These are phyloP conservation scores for Scaeva pyrastri DNA, from an alignment of 2,888 invertebrate genomes.

Conservation along the genomic window DNA sequence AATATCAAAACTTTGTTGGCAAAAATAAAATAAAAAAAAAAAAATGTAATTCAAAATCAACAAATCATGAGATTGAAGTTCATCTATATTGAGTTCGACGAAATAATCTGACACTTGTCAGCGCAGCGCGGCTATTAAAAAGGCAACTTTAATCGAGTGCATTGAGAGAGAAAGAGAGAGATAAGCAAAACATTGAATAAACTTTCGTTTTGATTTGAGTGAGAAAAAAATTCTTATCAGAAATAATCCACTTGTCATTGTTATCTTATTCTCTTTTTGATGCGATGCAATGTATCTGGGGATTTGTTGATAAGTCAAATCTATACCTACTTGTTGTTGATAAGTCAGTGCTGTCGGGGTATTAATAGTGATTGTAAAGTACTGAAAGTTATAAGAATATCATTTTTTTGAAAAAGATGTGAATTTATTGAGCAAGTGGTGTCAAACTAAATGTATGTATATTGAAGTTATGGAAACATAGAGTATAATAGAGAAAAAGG, in stretches of 20 bases:
- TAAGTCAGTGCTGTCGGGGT: constrained; percentile 4
- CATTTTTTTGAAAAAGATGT: no score
- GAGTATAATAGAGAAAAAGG: no score
- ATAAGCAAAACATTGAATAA: constrained; percentile 50
- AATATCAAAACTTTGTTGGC: constrained; percentile 49
- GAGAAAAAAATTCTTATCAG: constrained; percentile 57
- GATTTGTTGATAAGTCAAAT: constrained; percentile 7
- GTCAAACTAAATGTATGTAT: no score
- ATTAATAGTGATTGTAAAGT: neutral
- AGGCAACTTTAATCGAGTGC: constrained; percentile 40
- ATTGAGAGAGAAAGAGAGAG: constrained; percentile 57
- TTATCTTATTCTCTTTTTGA: constrained; percentile 7
- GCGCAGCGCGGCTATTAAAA: constrained; percentile 14
- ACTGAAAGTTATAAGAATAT: no score
- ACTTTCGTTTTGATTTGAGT: no score
- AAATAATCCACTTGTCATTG: constrained; percentile 23
- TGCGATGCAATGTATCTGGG: constrained; percentile 20
- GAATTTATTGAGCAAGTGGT: no score
- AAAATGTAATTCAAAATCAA: constrained; percentile 21
- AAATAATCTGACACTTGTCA: constrained; percentile 39
- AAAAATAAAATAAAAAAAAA: constrained; percentile 4
- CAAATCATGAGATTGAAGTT: constrained; percentile 63
- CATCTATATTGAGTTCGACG: constrained; percentile 27
- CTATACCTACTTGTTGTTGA: neutral
- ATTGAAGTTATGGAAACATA: no score